These are phyloP conservation scores for Euura lappo DNA, from an alignment of 1,140 invertebrate genomes.

Conservation along the genomic window DNA sequence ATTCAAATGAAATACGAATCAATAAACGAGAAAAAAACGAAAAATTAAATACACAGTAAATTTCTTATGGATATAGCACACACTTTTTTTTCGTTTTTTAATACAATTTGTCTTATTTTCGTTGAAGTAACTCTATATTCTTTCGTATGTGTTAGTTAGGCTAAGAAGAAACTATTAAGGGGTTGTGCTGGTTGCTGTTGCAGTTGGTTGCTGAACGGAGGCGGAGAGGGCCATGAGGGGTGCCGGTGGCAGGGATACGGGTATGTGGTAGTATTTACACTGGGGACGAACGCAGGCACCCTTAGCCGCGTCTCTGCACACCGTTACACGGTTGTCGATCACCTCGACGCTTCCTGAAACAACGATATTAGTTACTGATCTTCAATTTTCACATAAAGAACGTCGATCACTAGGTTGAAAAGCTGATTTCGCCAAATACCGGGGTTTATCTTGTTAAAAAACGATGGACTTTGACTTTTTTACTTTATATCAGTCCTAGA, in stretches of 20 bases:
- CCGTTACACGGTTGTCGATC: slow-evolving; percentile 90
- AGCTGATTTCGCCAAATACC: background rate
- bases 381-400: background rate
- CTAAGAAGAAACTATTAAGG: slow-evolving; percentile 36
- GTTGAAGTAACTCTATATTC: too few species aligned
- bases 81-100: too few species aligned
- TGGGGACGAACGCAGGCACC: slow-evolving; percentile 86
- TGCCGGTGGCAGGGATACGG: slow-evolving; percentile 80
- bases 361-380: background rate
- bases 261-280: slow-evolving; percentile 95
- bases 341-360: slow-evolving; percentile 90
- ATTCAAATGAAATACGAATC: too few species aligned
- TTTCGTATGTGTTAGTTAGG: too few species aligned
- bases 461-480: too few species aligned
- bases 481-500: too few species aligned
- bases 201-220: slow-evolving; percentile 36
- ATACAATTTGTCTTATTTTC: too few species aligned
- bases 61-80: too few species aligned
- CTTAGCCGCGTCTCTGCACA: slow-evolving; percentile 92
- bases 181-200: slow-evolving; percentile 26
- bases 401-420: background rate
- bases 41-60: too few species aligned
- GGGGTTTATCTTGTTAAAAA: background rate
- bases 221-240: slow-evolving; percentile 65
- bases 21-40: too few species aligned